phyloP scores from a whole-genome alignment of 2,113 vertebrate genomes.

The Osmerus eperlanus region DNA sequence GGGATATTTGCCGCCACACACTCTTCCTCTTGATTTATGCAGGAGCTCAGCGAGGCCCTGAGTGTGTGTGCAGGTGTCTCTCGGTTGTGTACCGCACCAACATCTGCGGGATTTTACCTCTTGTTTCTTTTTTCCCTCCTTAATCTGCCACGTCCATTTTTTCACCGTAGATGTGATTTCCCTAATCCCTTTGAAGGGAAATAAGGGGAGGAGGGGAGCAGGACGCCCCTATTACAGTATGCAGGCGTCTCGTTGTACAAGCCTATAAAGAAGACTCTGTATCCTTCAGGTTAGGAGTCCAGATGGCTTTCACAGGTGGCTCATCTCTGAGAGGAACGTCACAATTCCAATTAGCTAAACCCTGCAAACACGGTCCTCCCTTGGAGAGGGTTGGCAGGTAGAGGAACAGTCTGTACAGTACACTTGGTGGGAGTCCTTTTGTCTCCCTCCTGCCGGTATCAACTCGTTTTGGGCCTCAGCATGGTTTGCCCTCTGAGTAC shows the following conservation, averaged over 20 bases:
- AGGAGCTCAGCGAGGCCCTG: neutral
- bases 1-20: slow-evolving; percentile 61
- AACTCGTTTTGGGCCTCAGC: neutral
- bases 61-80: neutral
- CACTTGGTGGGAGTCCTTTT: neutral
- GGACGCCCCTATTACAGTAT: neutral
- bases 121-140: neutral
- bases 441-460: neutral
- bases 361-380: neutral
- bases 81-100: too few relatives aligned
- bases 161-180: neutral
- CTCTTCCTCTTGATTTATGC: slow-evolving; percentile 44
- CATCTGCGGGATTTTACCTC: too few relatives aligned
- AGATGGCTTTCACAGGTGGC: slow-evolving; percentile 19
- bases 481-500: neutral
- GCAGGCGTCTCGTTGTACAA: neutral
- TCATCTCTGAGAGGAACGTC: neutral
- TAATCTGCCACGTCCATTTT: slow-evolving; percentile 2
- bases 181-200: neutral
- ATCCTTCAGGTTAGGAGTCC: neutral
- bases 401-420: neutral
- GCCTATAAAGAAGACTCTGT: neutral
- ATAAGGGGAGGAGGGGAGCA: neutral
- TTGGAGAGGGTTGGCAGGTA: neutral
- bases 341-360: slow-evolving; percentile 5